Conservation (phyloP, 2,113 vertebrate species). For the Oreotrochilus melanogaster region DNA sequence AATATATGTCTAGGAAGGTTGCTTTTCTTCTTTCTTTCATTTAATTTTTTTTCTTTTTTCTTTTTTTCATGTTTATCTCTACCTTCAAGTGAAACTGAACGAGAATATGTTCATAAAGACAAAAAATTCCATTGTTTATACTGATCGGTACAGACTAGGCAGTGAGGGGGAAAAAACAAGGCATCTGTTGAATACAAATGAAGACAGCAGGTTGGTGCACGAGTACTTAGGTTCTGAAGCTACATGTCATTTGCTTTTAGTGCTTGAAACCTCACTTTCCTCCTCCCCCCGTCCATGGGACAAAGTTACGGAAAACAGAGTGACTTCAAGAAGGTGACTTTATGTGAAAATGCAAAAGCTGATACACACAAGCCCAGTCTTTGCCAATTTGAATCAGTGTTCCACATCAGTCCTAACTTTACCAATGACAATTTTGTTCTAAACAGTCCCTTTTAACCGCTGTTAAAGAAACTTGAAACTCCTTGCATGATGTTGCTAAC, state of each 20-base stretch:
- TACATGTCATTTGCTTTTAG: constrained; percentile 40
- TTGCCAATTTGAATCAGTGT: not conserved
- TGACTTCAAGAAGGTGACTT: not conserved
- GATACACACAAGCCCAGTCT: not conserved
- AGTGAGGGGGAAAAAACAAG: constrained; percentile 52
- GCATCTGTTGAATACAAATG: constrained; percentile 76
- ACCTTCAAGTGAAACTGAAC: constrained; percentile 54
- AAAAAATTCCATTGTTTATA: constrained; percentile 78
- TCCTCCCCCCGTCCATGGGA: not conserved
- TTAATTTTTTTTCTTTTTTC: not conserved
- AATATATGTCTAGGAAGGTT: not conserved
- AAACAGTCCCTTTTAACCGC: not conserved
- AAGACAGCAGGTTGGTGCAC: constrained; percentile 65
- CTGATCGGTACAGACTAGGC: constrained; percentile 62
- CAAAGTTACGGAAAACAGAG: not conserved
- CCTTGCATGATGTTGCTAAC: not conserved
- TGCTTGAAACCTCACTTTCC: not conserved
- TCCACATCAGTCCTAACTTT: not conserved
- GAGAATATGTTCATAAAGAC: constrained; percentile 67
- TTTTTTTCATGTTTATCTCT: not conserved
- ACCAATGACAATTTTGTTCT: not conserved
- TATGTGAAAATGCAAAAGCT: not conserved
- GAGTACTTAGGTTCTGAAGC: constrained; percentile 23
- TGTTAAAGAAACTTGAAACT: constrained; percentile 8
- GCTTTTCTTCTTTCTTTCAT: not conserved